Evolutionary conservation across 2,888 invertebrate genomes (phyloP).

Genomic region (Drosophila mulleri): DNA sequence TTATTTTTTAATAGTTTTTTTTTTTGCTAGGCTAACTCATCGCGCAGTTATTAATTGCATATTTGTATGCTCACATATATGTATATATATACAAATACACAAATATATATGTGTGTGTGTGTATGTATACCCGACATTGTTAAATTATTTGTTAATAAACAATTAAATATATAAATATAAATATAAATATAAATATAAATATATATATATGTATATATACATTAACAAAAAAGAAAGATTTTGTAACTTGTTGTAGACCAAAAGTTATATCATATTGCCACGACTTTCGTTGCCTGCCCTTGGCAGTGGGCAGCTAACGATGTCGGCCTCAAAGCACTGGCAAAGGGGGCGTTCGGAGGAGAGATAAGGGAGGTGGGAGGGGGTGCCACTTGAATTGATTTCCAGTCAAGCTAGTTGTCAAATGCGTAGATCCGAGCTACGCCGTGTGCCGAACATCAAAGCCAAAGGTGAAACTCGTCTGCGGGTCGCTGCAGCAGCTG

Average conservation of each 20-base stretch:
- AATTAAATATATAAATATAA: conserved; percentile 20
- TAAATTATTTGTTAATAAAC: conserved; percentile 62
- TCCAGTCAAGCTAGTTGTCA: conserved; percentile 14
- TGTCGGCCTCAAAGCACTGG: background rate
- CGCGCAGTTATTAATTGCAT: conserved; percentile 45
- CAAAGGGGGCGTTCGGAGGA: background rate
- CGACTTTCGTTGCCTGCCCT: conserved; percentile 53
- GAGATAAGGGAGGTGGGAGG: conserved; percentile 5
- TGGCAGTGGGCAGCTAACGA: conserved; percentile 19
- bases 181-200: conserved; percentile 4
- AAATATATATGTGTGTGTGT: background rate
- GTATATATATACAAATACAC: background rate
- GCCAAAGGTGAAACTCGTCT: conserved; percentile 43
- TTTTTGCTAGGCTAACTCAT: conserved; percentile 69
- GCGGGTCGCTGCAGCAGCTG: conserved; percentile 9
- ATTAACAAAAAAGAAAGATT: conserved; percentile 16
- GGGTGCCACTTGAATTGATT: conserved; percentile 32
- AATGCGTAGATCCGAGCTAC: conserved; percentile 21
- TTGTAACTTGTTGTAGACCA: conserved; percentile 41
- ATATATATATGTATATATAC: conserved; percentile 8
- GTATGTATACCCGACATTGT: conserved; percentile 34
- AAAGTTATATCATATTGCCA: conserved; percentile 41
- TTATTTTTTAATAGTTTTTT: conserved; percentile 66
- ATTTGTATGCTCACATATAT: background rate
- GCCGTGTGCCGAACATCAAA: conserved; percentile 3